Percentiles rank a stretch among this genome's conserved stretches.
phyloP scores from a whole-genome alignment of 2,888 invertebrate genomes.

The Acleris literana region DNA sequence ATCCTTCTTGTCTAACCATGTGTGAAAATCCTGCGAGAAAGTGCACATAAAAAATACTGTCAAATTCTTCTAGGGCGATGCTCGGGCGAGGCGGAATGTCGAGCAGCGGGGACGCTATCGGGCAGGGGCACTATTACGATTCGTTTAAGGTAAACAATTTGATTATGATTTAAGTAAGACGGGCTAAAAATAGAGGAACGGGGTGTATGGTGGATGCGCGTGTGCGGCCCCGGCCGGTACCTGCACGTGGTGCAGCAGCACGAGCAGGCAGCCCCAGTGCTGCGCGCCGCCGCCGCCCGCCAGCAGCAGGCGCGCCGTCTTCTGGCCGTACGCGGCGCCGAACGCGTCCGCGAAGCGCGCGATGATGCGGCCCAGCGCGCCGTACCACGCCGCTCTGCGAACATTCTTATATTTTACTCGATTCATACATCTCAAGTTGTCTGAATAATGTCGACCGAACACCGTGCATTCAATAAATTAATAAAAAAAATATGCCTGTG shows the following conservation, averaged over 20 bases:
- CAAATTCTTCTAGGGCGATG: neutral
- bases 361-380: constrained; percentile 84
- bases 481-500: too few species aligned
- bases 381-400: constrained; percentile 88
- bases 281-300: constrained; percentile 67
- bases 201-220: too few species aligned
- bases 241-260: constrained; percentile 68
- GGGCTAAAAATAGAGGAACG: too few species aligned
- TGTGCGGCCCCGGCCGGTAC: too few species aligned
- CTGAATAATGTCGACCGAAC: too few species aligned
- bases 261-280: constrained; percentile 90
- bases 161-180: too few species aligned
- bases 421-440: neutral
- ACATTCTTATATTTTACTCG: too few species aligned
- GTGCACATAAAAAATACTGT: constrained; percentile 1
- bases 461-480: too few species aligned
- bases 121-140: too few species aligned
- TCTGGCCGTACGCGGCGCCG: constrained; percentile 79
- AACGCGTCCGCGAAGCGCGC: constrained; percentile 80
- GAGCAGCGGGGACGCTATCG: too few species aligned
- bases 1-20: constrained; percentile 88
- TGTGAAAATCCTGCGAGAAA: constrained; percentile 86
- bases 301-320: constrained; percentile 64
- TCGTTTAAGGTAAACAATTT: too few species aligned
- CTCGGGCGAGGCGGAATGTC: too few species aligned